Base-by-base conservation (phyloP, 2,888 invertebrate species). In the Suillia variegata region DNA sequence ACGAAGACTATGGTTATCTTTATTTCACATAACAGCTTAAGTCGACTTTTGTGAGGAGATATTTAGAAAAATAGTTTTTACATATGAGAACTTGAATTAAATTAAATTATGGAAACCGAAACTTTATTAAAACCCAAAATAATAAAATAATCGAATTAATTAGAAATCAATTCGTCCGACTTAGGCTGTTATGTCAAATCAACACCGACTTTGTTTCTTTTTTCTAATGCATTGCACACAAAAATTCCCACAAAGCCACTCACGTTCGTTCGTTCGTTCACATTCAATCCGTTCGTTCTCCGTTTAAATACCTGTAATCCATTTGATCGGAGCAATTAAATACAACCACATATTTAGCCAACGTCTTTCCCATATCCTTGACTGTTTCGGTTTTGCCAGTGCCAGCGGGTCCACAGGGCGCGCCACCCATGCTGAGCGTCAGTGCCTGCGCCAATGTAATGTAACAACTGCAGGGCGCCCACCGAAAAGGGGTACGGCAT, bases 311-410 rank as follows among this genome's bases (percentile, higher is more conserved):
- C 87, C 87, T 85, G 83, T 96, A 98, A 83, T 98, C 97, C 97
- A 98, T 97, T 85, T 98, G 97, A 85, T 98, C 97, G 1, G 96
- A 97, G 80, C 97, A 97, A 83, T 98, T 98, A 85, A 97, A 97
- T 42, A 97, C 96, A 12, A 94, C 93, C 17, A 97, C 96, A 80
- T 96, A 98, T 84, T 98, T 98, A 38, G 96, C 98, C 45, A 98
- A 84, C 18, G 97, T 96, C 81, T 97, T 94, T 42, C 96, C 97
- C 97, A 98, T 98, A 80, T 98, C 98, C 82, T 98, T 98, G 1
- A 94, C 94, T 0, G 97, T 96, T 83, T 98, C 98, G 0, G 98
- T 98, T 84, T 98, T 98, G 5, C 98, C 98, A 0, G 97, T 98
- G n/a, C 97, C 97, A 0, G 97, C 97, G 1, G 97, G 97, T 0